Evolutionary conservation across 1,140 invertebrate genomes (phyloP).

Genomic region (Drosophila subobscura): DNA sequence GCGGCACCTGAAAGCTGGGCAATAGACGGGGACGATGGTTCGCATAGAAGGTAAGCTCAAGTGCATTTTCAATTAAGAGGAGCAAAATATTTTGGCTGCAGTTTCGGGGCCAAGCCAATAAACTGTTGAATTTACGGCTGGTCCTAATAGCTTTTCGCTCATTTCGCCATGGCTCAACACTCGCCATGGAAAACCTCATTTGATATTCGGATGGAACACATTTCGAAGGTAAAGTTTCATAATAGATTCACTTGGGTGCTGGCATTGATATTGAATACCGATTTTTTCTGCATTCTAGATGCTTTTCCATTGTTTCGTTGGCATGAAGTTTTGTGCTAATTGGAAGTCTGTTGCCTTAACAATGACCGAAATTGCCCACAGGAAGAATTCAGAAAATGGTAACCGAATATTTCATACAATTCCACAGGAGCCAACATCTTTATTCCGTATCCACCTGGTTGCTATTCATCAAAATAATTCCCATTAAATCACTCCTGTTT

Average conservation of each 20-base stretch:
- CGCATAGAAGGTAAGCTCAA: slow-evolving; percentile 25
- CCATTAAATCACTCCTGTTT: too few species aligned
- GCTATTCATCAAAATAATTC: too few species aligned
- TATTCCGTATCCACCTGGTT: too few species aligned
- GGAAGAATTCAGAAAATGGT: too few species aligned
- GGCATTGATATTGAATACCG: not conserved
- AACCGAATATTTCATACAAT: too few species aligned
- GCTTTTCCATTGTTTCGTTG: too few species aligned
- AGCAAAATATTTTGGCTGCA: slow-evolving; percentile 75
- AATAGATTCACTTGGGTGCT: not conserved
- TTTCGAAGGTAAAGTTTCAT: slow-evolving; percentile 10
- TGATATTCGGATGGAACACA: slow-evolving; percentile 37
- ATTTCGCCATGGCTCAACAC: slow-evolving; percentile 55
- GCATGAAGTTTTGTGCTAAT: too few species aligned
- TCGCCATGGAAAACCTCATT: slow-evolving; percentile 39
- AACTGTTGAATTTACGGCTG: slow-evolving; percentile 73
- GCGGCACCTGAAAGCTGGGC: too few species aligned
- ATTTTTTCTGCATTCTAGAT: not conserved
- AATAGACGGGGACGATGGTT: too few species aligned
- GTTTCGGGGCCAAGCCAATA: slow-evolving; percentile 49
- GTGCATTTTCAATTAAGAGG: slow-evolving; percentile 77
- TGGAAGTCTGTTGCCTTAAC: too few species aligned
- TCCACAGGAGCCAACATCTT: too few species aligned
- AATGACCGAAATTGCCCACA: too few species aligned
- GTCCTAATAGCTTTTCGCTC: slow-evolving; percentile 71